Evolutionary conservation across 2,797 vertebrate species (phyloP).

Genomic region (Bradypus variegatus): DNA sequence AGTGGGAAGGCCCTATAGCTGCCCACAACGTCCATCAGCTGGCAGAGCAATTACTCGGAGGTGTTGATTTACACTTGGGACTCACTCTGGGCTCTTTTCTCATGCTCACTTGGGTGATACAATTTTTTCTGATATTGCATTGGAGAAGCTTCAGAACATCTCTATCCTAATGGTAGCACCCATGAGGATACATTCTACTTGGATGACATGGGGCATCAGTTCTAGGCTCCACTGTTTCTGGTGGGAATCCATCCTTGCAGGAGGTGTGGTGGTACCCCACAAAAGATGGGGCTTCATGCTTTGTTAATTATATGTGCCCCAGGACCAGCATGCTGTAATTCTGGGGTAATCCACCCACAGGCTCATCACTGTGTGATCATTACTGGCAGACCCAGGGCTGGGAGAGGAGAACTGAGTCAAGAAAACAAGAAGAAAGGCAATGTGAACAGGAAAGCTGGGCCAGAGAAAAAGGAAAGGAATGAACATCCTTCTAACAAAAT

Average conservation of each 20-base stretch:
- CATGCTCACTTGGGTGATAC: neutral
- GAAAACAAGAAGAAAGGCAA: neutral
- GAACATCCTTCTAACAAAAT: neutral
- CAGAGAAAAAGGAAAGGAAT: neutral
- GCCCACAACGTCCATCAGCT: neutral
- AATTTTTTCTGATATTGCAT: neutral
- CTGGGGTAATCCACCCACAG: neutral
- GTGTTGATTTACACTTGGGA: neutral
- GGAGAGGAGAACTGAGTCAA: neutral
- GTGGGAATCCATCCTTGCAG: neutral
- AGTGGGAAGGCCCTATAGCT: neutral
- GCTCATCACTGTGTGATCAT: neutral
- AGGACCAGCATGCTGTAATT: neutral
- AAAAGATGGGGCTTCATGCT: neutral
- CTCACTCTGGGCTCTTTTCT: neutral
- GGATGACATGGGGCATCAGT: neutral
- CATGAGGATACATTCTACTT: neutral
- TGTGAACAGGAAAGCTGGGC: neutral
- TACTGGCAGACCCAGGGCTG: neutral
- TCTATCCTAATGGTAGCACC: neutral
- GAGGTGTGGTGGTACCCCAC: neutral
- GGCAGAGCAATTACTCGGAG: neutral
- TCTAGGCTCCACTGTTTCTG: neutral
- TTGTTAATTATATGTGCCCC: neutral
- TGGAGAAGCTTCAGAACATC: neutral